Evolutionary conservation across 2,797 vertebrate species (phyloP).

Genomic region (Astyanax mexicanus): DNA sequence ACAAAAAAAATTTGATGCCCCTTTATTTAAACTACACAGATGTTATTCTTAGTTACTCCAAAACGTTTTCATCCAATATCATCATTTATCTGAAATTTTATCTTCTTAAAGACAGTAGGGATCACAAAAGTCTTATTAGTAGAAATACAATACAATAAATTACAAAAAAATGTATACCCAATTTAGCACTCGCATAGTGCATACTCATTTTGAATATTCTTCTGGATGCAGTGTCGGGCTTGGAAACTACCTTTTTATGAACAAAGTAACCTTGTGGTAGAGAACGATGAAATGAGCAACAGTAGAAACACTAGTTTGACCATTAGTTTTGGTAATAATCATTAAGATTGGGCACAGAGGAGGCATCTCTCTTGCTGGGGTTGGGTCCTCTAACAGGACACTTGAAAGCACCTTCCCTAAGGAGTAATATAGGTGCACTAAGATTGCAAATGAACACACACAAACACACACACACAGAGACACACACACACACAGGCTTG

Average conservation of each 20-base stretch:
- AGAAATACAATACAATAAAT: no score
- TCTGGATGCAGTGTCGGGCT: not conserved
- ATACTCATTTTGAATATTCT: no score
- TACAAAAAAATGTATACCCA: no score
- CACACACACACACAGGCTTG: slow-evolving; percentile 58
- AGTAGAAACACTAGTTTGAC: not conserved
- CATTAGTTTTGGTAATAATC: not conserved
- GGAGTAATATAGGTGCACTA: slow-evolving; percentile 49
- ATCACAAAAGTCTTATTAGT: no score
- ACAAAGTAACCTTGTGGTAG: not conserved
- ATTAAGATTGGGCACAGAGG: slow-evolving; percentile 1
- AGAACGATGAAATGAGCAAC: not conserved
- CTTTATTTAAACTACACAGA: no score
- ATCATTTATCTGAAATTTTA: no score
- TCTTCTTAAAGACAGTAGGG: no score
- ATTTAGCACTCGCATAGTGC: no score
- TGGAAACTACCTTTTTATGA: not conserved
- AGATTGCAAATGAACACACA: slow-evolving; percentile 4
- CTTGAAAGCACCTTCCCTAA: slow-evolving; percentile 32
- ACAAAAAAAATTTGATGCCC: no score
- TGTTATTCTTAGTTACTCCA: no score
- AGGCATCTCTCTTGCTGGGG: not conserved
- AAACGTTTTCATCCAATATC: no score
- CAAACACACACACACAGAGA: slow-evolving; percentile 31
- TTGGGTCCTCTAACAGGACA: slow-evolving; percentile 18